Percentiles rank a stretch among this genome's conserved stretches.
Conservation (phyloP, 1,140 invertebrate species). For the Drosophila obscura region DNA sequence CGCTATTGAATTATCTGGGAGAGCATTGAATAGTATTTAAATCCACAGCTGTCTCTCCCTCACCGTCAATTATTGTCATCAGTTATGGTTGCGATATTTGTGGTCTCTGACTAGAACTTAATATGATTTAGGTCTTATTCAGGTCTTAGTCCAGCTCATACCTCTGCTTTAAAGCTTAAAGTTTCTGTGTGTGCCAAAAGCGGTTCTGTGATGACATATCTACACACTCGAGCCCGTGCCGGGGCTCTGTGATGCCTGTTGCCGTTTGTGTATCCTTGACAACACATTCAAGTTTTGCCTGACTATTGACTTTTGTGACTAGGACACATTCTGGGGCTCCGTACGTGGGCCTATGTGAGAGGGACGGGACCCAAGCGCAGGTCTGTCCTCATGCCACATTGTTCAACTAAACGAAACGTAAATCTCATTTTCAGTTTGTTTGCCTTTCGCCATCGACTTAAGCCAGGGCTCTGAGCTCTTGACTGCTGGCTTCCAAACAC, state of each 20-base stretch:
- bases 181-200: background rate
- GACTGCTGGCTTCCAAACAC: constrained; percentile 35
- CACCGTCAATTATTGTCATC: no score
- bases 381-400: no score
- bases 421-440: constrained; percentile 69
- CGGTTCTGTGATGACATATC: background rate
- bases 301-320: constrained; percentile 48
- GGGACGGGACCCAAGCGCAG: background rate
- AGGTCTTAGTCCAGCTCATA: no score
- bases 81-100: no score
- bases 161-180: background rate
- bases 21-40: no score
- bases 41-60: no score
- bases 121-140: no score
- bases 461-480: constrained; percentile 28
- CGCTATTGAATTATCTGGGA: no score
- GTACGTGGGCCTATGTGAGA: constrained; percentile 10
- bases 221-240: background rate
- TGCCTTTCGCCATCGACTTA: constrained; percentile 46
- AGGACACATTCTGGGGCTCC: constrained; percentile 26
- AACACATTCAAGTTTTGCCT: constrained; percentile 38
- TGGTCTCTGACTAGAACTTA: no score
- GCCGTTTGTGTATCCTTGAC: constrained; percentile 11
- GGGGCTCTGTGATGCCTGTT: constrained; percentile 9
- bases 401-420: constrained; percentile 12